Evolutionary conservation across 2,888 invertebrate genomes (phyloP).

Genomic region (Agonopterix subpropinquella): DNA sequence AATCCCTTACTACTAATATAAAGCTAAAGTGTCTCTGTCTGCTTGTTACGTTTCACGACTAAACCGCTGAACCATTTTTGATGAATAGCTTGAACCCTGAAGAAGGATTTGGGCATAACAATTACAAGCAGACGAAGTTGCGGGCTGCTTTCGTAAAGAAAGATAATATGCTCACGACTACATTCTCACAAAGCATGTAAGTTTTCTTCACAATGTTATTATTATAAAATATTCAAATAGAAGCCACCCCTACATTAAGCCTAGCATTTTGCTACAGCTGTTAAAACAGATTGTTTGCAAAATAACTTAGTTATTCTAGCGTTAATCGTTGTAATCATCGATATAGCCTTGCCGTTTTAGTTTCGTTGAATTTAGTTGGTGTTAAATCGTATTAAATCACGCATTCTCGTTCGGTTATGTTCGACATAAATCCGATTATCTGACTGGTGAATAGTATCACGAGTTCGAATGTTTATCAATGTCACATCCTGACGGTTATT

Average conservation of each 20-base stretch:
- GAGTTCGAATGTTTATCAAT: conserved; percentile 7
- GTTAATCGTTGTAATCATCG: neutral
- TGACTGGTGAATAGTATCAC: conserved; percentile 16
- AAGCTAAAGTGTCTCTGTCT: neutral
- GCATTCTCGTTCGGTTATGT: conserved; percentile 19
- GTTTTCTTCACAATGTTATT: too few species aligned
- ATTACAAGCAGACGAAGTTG: too few species aligned
- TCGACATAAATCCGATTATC: conserved; percentile 24
- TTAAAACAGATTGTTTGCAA: conserved; percentile 1
- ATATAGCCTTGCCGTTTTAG: conserved; percentile 7
- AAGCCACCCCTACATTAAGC: too few species aligned
- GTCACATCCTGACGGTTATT: conserved; percentile 2
- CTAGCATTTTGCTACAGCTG: too few species aligned
- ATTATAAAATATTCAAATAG: too few species aligned
- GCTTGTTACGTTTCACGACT: too few species aligned
- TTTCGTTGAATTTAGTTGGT: conserved; percentile 23
- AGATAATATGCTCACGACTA: too few species aligned
- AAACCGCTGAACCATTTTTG: too few species aligned
- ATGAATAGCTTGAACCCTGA: too few species aligned
- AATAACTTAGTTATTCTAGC: neutral
- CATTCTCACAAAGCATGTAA: too few species aligned
- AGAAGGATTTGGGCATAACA: too few species aligned
- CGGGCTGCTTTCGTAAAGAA: too few species aligned
- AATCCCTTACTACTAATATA: neutral
- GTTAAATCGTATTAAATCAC: conserved; percentile 29